Conservation (phyloP, 2,113 vertebrate genomes). For the Myiozetetes cayanensis region DNA sequence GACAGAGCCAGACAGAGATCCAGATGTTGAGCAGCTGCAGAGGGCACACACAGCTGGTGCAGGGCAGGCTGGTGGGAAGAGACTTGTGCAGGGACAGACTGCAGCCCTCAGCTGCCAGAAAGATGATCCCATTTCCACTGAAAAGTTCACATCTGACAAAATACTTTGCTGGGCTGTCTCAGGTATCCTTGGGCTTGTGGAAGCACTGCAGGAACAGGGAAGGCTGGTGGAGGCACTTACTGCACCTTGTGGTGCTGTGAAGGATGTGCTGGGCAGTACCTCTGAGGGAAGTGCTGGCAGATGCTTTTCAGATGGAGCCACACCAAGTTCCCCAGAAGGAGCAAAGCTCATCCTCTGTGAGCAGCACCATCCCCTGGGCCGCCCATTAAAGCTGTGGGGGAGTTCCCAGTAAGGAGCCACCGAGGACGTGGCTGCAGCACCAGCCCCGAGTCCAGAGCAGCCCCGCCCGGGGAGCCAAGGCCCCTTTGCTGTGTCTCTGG, state of each 20-base stretch:
- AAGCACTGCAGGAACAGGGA: neutral
- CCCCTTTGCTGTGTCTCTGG: neutral
- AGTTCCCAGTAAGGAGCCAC: neutral
- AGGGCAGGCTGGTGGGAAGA: neutral
- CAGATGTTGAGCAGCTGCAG: conserved; percentile 5
- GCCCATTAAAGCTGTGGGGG: neutral
- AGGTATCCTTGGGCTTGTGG: neutral
- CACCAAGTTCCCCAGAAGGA: neutral
- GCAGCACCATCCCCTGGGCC: neutral
- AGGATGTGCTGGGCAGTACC: neutral
- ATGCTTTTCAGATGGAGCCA: neutral
- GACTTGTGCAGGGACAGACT: neutral
- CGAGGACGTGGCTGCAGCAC: fast-evolving
- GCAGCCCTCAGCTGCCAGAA: neutral
- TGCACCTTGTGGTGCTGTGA: fast-evolving
- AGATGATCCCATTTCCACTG: fast-evolving
- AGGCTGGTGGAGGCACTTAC: neutral
- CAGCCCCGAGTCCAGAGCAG: neutral
- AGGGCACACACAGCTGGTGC: neutral
- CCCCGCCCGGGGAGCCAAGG: neutral
- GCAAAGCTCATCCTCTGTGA: neutral
- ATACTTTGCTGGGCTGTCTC: neutral
- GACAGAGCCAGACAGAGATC: neutral
- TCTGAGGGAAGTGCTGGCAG: neutral
- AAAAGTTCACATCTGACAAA: neutral